A percentile compares a stretch with the other conserved stretches of the same genome.
phyloP scores from a whole-genome alignment of 2,888 invertebrate genomes.

The Cybosia mesomella region DNA sequence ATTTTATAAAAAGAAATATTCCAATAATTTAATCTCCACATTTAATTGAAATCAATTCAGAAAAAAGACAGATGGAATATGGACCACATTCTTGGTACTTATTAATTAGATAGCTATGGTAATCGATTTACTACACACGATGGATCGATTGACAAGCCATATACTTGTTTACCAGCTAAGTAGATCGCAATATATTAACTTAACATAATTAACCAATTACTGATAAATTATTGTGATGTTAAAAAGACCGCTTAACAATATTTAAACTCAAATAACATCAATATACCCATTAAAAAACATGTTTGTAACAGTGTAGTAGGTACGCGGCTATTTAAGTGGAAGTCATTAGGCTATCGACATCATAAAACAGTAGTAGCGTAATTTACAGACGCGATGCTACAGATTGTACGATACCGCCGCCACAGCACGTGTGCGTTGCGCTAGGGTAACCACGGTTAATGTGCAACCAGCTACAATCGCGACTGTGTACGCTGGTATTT shows the following conservation, averaged over 20 bases:
- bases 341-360: conserved; percentile 29
- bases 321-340: conserved; percentile 22
- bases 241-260: conserved; percentile 8
- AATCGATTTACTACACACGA: neutral
- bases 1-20: neutral
- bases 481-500: too few relatives aligned
- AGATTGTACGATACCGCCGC: conserved; percentile 18
- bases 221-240: conserved; percentile 6
- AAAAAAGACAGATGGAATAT: neutral
- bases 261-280: conserved; percentile 10
- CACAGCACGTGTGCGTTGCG: conserved; percentile 12
- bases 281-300: conserved; percentile 12
- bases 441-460: conserved; percentile 19
- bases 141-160: neutral
- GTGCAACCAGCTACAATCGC: too few relatives aligned
- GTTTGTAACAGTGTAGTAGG: conserved; percentile 11
- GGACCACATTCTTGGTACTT: neutral
- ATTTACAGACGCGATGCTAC: conserved; percentile 21
- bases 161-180: neutral
- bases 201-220: conserved; percentile 7
- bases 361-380: conserved; percentile 30
- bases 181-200: neutral
- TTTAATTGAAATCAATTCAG: neutral
- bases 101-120: neutral
- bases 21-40: neutral